Conservation (phyloP, 2,888 invertebrate species). For the Beris chalybata region DNA sequence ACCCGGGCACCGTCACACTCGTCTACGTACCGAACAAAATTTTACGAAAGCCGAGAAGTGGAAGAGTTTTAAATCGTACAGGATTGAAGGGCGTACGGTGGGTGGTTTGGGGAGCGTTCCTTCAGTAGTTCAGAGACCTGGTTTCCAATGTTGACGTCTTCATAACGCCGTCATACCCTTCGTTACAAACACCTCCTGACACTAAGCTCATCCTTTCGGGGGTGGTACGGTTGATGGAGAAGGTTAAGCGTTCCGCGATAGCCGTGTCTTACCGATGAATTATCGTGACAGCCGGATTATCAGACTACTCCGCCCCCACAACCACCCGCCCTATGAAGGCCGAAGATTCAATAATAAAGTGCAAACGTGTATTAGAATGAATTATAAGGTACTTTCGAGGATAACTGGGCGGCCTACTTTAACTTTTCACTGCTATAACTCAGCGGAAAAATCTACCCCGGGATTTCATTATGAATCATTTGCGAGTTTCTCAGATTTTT, state of each 20-base stretch:
- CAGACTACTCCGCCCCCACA: conserved; percentile 26
- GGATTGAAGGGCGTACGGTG: conserved; percentile 1
- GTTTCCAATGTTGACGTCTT: conserved; percentile 22
- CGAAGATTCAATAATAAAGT: conserved; percentile 35
- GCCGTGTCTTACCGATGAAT: conserved; percentile 40
- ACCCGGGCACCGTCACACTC: conserved; percentile 1
- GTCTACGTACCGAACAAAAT: not conserved
- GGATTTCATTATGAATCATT: conserved; percentile 6
- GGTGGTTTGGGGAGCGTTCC: not conserved
- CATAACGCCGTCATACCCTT: conserved; percentile 22
- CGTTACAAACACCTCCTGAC: conserved; percentile 26
- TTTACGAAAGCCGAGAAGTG: not conserved
- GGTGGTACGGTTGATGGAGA: conserved; percentile 23
- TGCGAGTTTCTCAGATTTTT: too few species aligned
- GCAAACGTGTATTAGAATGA: conserved; percentile 10
- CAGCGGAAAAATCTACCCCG: not conserved
- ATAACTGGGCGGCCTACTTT: too few species aligned
- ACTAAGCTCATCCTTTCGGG: conserved; percentile 23
- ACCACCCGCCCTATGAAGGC: not conserved
- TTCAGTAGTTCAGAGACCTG: conserved; percentile 5
- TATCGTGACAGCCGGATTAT: conserved; percentile 41
- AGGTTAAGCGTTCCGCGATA: conserved; percentile 39
- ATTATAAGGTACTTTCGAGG: conserved; percentile 4
- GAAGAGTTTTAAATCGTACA: conserved; percentile 23
- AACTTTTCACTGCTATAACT: not conserved